Evolutionary conservation across 2,113 vertebrate genomes (phyloP).

Genomic region (Anoura caudifer): DNA sequence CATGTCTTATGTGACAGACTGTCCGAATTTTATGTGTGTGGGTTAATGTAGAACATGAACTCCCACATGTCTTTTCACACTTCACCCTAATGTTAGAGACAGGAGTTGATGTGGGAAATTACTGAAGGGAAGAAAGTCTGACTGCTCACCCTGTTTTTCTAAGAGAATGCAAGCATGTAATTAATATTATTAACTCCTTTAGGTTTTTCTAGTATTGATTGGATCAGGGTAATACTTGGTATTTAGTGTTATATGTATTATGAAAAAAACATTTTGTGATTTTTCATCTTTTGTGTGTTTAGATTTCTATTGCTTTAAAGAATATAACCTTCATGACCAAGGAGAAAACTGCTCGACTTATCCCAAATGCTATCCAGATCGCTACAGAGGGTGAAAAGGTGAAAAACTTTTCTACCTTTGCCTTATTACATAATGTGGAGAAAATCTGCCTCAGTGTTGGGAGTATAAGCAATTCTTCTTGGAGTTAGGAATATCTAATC

Average conservation of each 20-base stretch:
- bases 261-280: neutral
- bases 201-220: constrained; percentile 17
- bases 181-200: neutral
- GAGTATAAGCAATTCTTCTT: neutral
- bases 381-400: constrained; percentile 91
- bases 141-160: neutral
- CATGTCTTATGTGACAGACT: constrained; percentile 28
- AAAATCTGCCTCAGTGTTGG: neutral
- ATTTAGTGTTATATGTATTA: constrained; percentile 19
- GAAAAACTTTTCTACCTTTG: constrained; percentile 29
- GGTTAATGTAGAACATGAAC: neutral
- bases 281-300: constrained; percentile 55
- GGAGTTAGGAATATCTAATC: neutral
- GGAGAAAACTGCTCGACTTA: constrained; percentile 93
- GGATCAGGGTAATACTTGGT: neutral
- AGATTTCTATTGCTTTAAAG: constrained; percentile 90
- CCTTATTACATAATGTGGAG: neutral
- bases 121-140: neutral
- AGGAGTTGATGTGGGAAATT: neutral
- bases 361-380: constrained; percentile 96
- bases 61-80: neutral
- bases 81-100: neutral
- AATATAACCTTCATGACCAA: constrained; percentile 89
- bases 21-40: neutral
- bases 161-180: neutral